These are phyloP conservation scores for Nowickia ferox DNA, from an alignment of 2,888 invertebrate species.

Conservation along the genomic window DNA sequence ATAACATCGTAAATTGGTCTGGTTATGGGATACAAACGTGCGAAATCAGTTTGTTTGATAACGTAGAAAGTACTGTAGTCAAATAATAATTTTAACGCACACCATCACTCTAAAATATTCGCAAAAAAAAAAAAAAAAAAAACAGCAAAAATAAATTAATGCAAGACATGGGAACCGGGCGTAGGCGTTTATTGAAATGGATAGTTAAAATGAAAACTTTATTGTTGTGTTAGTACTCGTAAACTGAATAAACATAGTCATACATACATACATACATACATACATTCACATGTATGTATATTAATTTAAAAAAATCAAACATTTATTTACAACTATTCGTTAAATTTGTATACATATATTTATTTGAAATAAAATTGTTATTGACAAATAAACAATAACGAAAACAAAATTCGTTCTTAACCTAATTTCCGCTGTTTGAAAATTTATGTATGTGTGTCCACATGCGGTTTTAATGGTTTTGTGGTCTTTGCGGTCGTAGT, in stretches of 20 bases:
- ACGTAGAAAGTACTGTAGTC: slow-evolving; percentile 64
- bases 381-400: slow-evolving; percentile 30
- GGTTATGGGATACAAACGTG: slow-evolving; percentile 51
- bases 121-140: slow-evolving; percentile 24
- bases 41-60: slow-evolving; percentile 70
- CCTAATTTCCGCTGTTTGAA: slow-evolving; percentile 52
- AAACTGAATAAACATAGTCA: no score
- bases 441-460: slow-evolving; percentile 66
- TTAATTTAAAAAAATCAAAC: not conserved
- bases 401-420: slow-evolving; percentile 55
- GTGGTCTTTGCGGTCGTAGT: slow-evolving; percentile 67
- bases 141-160: slow-evolving; percentile 11
- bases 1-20: slow-evolving; percentile 52
- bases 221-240: not conserved
- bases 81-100: slow-evolving; percentile 52
- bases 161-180: slow-evolving; percentile 45
- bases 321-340: not conserved
- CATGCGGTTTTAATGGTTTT: slow-evolving; percentile 71
- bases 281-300: not conserved
- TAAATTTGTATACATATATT: not conserved
- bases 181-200: slow-evolving; percentile 40
- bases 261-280: no score
- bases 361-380: slow-evolving; percentile 22
- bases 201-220: not conserved
- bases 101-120: slow-evolving; percentile 33